Evolutionary conservation across 1,140 invertebrate species (phyloP), one percentile per base, ranked within the genome.

Genomic region (Macrobrachium nipponense): DNA sequence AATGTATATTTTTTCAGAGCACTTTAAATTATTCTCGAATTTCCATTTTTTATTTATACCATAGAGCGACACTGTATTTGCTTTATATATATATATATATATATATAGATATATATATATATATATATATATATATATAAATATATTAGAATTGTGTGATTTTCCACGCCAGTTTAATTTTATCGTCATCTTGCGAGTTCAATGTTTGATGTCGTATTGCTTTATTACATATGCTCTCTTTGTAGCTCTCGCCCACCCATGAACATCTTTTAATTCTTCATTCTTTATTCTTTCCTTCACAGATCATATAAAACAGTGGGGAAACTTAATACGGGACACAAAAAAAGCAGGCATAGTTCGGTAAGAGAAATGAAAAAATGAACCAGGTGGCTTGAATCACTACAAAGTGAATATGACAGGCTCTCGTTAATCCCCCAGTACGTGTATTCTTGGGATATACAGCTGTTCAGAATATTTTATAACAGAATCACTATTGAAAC

Each of bases 381-480:
- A 20, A 17, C n/a, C 79, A 80, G 64, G 79, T 80, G 79, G 79
- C 70, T 62, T 80, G 66, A 80, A 80, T 80, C 70, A 51, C 79
- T 51, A 70, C 79, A 80, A 80, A 80, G 62, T 80, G 79, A 80
- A 80, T 80, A 80, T 80, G 79, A 80, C 79, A 80, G 64, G 58
- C 43, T 43, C 43, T 80, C 66, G 79, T 59, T 68, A 80, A 68
- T 66, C 64, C 14, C 79, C 11, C 36, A 10, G 27, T 11, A n/a
- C 23, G 79, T 68, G 36, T 80, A 68, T 51, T 70, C 62, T 68
- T 36, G 64, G 62, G 11, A 27, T 20, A 15, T 58, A 51, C 64
- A 68, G 64, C 64, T 80, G 79, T 70, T 43, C 51, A 51, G 51
- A 51, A 8, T 51, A 12, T 51, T 51, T 12, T 51, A 12, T 51